These are phyloP conservation scores for Galerucella nymphaeae DNA, from an alignment of 2,888 invertebrate species.

Conservation along the genomic window DNA sequence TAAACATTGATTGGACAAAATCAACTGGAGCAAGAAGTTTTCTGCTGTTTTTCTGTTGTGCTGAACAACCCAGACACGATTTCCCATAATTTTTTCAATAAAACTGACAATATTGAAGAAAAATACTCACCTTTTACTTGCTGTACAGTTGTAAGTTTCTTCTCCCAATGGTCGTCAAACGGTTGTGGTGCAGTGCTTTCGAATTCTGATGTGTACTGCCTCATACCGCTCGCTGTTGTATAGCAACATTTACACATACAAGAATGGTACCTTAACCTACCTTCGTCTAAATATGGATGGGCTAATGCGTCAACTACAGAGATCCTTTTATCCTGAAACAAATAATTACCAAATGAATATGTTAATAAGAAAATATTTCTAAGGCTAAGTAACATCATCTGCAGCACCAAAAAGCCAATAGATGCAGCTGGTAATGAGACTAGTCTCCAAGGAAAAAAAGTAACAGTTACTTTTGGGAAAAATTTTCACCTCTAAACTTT, in stretches of 20 bases:
- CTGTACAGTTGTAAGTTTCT: slow-evolving; percentile 90
- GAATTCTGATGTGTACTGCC: slow-evolving; percentile 91
- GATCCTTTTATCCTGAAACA: slow-evolving; percentile 87
- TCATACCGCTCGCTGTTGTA: slow-evolving; percentile 78
- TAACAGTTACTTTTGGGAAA: too few species aligned
- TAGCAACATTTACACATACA: slow-evolving; percentile 99
- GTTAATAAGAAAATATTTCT: neutral
- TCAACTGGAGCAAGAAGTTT: too few species aligned
- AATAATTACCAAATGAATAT: slow-evolving; percentile 19
- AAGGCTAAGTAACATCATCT: too few species aligned
- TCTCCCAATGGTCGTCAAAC: slow-evolving; percentile 97
- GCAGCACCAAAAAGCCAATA: too few species aligned
- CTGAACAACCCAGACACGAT: too few species aligned
- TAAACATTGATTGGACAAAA: too few species aligned
- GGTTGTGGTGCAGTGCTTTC: slow-evolving; percentile 91
- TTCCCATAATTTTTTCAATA: too few species aligned
- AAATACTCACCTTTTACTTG: slow-evolving; percentile 88
- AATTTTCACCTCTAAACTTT: too few species aligned
- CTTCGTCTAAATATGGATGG: slow-evolving; percentile 98
- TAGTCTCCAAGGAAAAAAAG: too few species aligned
- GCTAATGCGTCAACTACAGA: slow-evolving; percentile 94
- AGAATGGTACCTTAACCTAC: slow-evolving; percentile 97
- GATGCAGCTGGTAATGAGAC: too few species aligned
- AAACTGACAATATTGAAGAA: neutral
- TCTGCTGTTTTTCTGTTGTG: too few species aligned